Evolutionary conservation across 2,113 vertebrate species (phyloP), one percentile per base, ranked within the genome.

Genomic region (Pandion haliaetus): DNA sequence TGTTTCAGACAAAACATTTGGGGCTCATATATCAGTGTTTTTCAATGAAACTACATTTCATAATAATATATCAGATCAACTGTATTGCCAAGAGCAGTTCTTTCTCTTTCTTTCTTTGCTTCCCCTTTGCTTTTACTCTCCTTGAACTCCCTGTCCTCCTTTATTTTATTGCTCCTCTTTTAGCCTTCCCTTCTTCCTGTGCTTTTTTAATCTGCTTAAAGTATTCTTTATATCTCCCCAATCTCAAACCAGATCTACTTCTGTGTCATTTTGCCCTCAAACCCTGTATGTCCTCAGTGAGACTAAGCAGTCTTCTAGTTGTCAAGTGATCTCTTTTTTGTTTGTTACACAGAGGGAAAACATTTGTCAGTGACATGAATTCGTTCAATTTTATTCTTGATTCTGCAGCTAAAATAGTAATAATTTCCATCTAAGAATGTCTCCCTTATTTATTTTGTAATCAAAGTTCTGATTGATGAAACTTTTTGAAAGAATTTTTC

Each of bases 251-350:
- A 73, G 42, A 86, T 62, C 67, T 90, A 61, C 36, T 82, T 76
- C 28, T 84, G 50, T 70, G 66, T 83, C 86, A 88, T 87, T 95
- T 85, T 93, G 74, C 74, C 71, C 88, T 67, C 55, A 89, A 92
- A 78, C 15, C 11, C 21, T 73, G 34, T 38, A 71, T 66, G 38
- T 92, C 16, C 16, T 84, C 57, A 76, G 21, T 59, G 72, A 96
- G 47, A 89, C n/a, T 79, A 71, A 89, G 55, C 59, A 96, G 63
- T 44, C 50, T 83, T n/a, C 45, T 29, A 45, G 45, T 7, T 82
- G 80, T 84, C 77, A 84, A 89, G 42, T 1, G 67, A 55, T 44
- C 31, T 71, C 24, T 83, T 65, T 7, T 23, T 88, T 54, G n/a
- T 95, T 78, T 81, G n/a, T 91, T 91, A 62, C 34, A 45, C 17